Evolutionary conservation across 2,113 vertebrate species (phyloP).

Genomic region (Nyctibius bracteatus): DNA sequence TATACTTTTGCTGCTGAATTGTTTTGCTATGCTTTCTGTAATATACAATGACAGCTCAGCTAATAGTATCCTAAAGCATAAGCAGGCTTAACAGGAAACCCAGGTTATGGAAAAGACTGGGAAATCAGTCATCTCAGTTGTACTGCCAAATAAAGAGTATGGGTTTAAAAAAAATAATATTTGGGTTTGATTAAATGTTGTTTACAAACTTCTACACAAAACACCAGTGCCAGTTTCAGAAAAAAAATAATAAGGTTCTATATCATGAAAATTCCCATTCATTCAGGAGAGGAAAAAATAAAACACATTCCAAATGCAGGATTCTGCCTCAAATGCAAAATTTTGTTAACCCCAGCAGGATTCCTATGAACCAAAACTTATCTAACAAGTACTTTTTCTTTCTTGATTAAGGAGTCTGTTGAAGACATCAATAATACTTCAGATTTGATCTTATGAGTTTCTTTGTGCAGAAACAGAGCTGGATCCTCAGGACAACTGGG

Average conservation of each 20-base stretch:
- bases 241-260: background rate
- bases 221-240: background rate
- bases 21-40: background rate
- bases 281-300: background rate
- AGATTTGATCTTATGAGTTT: background rate
- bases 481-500: accelerated
- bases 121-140: background rate
- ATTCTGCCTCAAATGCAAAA: background rate
- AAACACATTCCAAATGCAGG: background rate
- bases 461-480: background rate
- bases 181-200: background rate
- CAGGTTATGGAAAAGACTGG: background rate
- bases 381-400: background rate
- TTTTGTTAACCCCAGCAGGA: background rate
- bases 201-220: background rate
- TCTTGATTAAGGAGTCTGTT: background rate
- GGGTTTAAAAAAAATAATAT: background rate
- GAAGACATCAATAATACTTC: background rate
- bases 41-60: background rate
- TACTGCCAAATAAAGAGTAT: background rate
- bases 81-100: background rate
- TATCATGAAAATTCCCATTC: background rate
- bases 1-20: background rate
- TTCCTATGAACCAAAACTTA: background rate
- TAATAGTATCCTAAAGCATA: background rate